These are phyloP conservation scores for Seriola quinqueradiata DNA, from an alignment of 2,113 vertebrate genomes.

Conservation along the genomic window DNA sequence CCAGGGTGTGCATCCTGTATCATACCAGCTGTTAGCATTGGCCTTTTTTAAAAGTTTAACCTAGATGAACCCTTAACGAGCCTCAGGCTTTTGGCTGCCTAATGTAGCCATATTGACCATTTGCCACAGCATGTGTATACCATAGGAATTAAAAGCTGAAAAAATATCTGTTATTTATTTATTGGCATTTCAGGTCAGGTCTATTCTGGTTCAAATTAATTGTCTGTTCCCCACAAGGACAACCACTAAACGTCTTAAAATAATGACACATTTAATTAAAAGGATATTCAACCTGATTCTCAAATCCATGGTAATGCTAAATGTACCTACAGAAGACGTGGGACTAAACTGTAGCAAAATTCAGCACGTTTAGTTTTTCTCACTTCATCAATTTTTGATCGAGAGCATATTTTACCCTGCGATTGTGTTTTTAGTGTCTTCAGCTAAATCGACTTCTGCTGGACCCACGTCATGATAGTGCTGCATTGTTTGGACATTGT, in stretches of 20 bases:
- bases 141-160: neutral
- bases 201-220: too few species aligned
- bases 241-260: neutral
- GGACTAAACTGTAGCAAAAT: slow-evolving; percentile 10
- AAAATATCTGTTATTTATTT: too few species aligned
- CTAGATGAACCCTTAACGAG: neutral
- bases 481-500: slow-evolving; percentile 6
- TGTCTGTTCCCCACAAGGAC: neutral
- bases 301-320: neutral
- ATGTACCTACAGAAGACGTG: neutral
- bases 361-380: slow-evolving; percentile 42
- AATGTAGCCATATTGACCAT: neutral
- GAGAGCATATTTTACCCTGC: neutral
- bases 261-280: too few species aligned
- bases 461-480: neutral
- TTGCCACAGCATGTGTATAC: too few species aligned
- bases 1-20: neutral
- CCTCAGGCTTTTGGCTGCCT: neutral
- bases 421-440: neutral
- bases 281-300: too few species aligned
- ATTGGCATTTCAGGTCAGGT: too few species aligned
- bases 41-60: slow-evolving; percentile 3
- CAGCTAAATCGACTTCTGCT: neutral
- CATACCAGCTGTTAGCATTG: neutral
- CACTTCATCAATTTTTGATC: slow-evolving; percentile 49